phyloP scores from a whole-genome alignment of 1,140 invertebrate genomes.

The Diachasma alloeum region DNA sequence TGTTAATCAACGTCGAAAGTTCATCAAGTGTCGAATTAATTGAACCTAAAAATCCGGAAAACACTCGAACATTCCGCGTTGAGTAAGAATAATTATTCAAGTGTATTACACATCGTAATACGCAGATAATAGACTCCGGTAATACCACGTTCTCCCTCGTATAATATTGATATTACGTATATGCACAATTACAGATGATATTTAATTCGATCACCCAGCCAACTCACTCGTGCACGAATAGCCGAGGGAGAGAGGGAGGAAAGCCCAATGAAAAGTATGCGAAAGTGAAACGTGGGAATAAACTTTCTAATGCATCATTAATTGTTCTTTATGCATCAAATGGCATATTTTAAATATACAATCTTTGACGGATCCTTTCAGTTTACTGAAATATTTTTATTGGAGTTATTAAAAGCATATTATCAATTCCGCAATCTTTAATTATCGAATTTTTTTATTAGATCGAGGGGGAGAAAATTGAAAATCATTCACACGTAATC shows the following conservation, averaged over 20 bases:
- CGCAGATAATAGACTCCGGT: not conserved
- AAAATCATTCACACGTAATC: too few species aligned
- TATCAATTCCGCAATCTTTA: not conserved
- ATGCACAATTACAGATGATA: not conserved
- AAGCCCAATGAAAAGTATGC: not conserved
- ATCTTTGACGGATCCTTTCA: not conserved
- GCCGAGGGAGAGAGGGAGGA: not conserved
- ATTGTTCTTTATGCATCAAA: constrained; percentile 6
- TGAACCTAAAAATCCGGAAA: not conserved
- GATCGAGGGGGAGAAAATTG: too few species aligned
- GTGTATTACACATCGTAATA: not conserved
- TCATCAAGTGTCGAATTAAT: not conserved
- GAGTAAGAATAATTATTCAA: constrained; percentile 13
- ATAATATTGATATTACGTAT: constrained; percentile 17
- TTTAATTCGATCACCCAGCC: constrained; percentile 6
- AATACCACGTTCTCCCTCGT: not conserved
- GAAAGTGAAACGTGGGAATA: constrained; percentile 16
- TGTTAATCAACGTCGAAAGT: not conserved
- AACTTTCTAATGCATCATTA: constrained; percentile 15
- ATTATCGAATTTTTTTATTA: not conserved
- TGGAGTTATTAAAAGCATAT: not conserved
- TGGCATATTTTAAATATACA: not conserved
- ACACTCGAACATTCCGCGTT: not conserved
- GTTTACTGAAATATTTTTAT: not conserved
- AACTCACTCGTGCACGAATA: not conserved